Conservation (phyloP, 2,797 vertebrate species). For the Galagoides demidoff region DNA sequence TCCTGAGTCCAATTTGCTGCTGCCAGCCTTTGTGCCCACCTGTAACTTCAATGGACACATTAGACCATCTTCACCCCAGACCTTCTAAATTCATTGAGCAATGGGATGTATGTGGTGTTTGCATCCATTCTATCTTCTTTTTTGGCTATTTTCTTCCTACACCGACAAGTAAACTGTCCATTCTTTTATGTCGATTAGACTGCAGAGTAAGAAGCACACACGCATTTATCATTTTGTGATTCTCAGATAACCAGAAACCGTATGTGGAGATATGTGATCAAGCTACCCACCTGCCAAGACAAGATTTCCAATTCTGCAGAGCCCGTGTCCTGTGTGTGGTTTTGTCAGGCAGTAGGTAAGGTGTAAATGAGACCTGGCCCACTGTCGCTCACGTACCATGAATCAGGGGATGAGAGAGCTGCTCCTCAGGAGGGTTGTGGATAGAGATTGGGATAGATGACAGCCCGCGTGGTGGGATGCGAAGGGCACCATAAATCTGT, state of each 20-base stretch:
- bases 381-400: neutral
- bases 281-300: neutral
- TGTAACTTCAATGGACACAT: neutral
- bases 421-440: neutral
- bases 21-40: neutral
- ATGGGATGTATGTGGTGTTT: neutral
- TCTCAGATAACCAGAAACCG: neutral
- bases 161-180: neutral
- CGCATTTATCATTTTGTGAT: neutral
- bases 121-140: neutral
- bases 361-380: neutral
- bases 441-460: neutral
- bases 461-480: neutral
- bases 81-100: neutral
- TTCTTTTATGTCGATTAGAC: neutral
- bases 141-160: neutral
- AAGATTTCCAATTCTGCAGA: neutral
- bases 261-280: neutral
- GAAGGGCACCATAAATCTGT: neutral
- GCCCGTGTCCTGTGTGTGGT: neutral
- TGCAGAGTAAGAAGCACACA: neutral
- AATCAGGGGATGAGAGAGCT: slow-evolving; percentile 13
- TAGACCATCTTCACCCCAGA: neutral
- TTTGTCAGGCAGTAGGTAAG: neutral
- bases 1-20: neutral